phyloP scores from a whole-genome alignment of 2,113 vertebrate genomes.

The Carettochelys insculpta region DNA sequence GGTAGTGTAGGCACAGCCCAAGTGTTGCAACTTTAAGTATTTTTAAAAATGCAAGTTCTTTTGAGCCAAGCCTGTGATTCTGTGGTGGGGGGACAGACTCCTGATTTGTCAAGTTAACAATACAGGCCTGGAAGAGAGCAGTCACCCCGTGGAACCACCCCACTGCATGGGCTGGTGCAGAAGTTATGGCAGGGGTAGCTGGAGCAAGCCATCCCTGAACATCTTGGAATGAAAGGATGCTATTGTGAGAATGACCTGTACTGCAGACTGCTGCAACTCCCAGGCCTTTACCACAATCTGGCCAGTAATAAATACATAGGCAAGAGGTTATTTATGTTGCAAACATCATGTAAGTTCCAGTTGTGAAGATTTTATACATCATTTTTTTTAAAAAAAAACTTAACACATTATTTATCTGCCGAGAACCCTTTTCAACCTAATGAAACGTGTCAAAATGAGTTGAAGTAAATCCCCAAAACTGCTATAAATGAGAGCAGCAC shows the following conservation, averaged over 20 bases:
- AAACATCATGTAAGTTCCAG: slow-evolving; percentile 6
- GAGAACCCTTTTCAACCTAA: background rate
- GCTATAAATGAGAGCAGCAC: background rate
- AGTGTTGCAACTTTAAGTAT: background rate
- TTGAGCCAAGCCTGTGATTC: slow-evolving; percentile 8
- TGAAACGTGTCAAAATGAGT: background rate
- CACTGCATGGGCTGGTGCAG: background rate
- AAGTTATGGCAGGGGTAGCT: rapidly evolving
- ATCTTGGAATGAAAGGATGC: background rate
- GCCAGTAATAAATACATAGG: background rate
- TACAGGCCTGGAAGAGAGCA: background rate
- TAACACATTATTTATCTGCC: background rate
- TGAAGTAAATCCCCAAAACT: background rate
- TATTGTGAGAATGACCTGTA: background rate
- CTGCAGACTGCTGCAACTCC: background rate
- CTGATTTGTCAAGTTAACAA: background rate
- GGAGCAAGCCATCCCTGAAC: background rate
- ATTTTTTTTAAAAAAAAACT: slow-evolving; percentile 7
- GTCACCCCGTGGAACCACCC: background rate
- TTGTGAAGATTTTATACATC: background rate
- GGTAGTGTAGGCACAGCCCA: no score
- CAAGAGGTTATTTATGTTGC: background rate
- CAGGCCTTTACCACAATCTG: background rate
- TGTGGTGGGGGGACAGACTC: background rate
- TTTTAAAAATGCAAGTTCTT: background rate